Evolutionary conservation across 1,140 invertebrate species (phyloP), one percentile per base, ranked within the genome.

Genomic region (Heliconius congener): DNA sequence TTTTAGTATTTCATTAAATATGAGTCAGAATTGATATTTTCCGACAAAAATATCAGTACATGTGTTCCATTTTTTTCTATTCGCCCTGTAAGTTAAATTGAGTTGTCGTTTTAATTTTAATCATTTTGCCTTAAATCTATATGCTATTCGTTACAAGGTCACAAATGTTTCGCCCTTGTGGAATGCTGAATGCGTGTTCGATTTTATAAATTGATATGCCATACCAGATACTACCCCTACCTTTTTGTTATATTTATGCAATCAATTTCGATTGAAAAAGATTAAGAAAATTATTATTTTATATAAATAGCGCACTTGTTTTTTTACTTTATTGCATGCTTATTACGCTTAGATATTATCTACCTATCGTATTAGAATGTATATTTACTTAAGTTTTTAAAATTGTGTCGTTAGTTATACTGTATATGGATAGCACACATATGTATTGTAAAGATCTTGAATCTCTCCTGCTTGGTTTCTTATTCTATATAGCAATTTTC

Each of bases 151-250:
- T 66, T 66, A 66, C 60, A 66, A 66, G 60, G 13, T 16, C 60
- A 13, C 60, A 27, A 66, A 66, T 16, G 27, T 23, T 66, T 66
- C 60, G 60, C 60, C 60, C 60, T 89, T 84, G 82, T 87, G 84
- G 86, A 88, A 90, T 90, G 86, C 80, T 74, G 50, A 78, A 76
- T 82, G 74, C 70, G 79, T 80, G 72, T 81, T 76, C 73, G 34
- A 76, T 30, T 27, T 66, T 66, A 66, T 66, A 66, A 66, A 72
- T 71, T 42, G 50, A 30, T 74, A 66, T 83, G 52, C 60, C 66
- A 81, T 57, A 73, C 76, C 75, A 66, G 75, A 74, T 70, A 52
- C 79, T 66, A 71, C 46, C n/a, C 60, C 23, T 66, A 71, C 66
- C 66, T 77, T 77, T 30, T 66, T 30, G 9, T 66, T 13, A 66